Evolutionary conservation across 2,888 invertebrate genomes (phyloP).

Genomic region (Plusia festucae): DNA sequence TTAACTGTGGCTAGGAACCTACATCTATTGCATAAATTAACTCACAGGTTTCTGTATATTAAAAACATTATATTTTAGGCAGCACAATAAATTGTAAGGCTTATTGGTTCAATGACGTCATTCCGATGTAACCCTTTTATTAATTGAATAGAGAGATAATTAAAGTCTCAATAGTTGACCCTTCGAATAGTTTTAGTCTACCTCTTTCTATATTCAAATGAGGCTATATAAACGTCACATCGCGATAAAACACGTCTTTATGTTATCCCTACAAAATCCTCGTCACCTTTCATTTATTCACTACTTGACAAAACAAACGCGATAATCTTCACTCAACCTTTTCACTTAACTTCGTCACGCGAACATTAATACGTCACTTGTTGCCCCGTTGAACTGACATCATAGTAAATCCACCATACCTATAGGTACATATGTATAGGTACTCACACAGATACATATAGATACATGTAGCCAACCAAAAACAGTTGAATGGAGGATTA

Average conservation of each 20-base stretch:
- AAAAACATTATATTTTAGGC: too few species aligned
- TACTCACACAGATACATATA: constrained; percentile 8
- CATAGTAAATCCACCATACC: constrained; percentile 14
- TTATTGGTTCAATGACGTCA: too few species aligned
- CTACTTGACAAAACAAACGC: constrained; percentile 26
- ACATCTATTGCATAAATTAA: too few species aligned
- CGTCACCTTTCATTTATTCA: constrained; percentile 36
- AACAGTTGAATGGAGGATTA: constrained; percentile 67
- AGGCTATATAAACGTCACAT: constrained; percentile 20
- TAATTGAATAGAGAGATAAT: too few species aligned
- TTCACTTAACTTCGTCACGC: constrained; percentile 34
- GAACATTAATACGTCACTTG: constrained; percentile 41
- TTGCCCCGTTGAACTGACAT: constrained; percentile 38
- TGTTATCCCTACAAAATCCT: constrained; percentile 19
- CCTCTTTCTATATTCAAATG: background rate
- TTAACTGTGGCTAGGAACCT: too few species aligned
- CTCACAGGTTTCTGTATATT: too few species aligned
- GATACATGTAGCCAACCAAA: constrained; percentile 36
- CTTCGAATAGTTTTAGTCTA: background rate
- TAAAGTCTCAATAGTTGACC: too few species aligned
- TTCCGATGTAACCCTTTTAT: too few species aligned
- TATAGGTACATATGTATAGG: constrained; percentile 6
- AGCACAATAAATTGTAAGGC: too few species aligned
- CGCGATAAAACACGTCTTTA: constrained; percentile 20
- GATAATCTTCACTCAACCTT: constrained; percentile 34